Conservation (phyloP, 1,140 invertebrate genomes). For the Reticulitermes speratus region DNA sequence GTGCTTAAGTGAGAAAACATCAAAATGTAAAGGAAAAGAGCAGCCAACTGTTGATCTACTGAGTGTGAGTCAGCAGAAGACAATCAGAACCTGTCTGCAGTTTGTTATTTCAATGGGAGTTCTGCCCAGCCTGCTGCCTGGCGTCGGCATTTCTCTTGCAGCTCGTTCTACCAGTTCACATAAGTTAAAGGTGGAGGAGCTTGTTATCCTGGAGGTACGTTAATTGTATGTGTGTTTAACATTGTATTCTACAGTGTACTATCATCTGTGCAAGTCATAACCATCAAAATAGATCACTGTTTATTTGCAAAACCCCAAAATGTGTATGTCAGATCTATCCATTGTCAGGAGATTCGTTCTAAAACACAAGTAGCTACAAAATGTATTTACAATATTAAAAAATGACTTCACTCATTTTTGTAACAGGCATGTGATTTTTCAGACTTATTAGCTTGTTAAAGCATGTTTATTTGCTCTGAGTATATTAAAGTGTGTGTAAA, state of each 20-base stretch:
- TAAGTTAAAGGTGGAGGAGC: conserved; percentile 39
- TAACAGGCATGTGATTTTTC: too few species aligned
- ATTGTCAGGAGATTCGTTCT: too few species aligned
- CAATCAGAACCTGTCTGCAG: conserved; percentile 51
- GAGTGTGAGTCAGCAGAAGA: conserved; percentile 46
- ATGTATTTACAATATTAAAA: too few species aligned
- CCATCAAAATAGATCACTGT: too few species aligned
- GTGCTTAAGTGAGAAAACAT: background rate
- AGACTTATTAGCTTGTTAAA: too few species aligned
- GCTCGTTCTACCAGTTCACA: conserved; percentile 45
- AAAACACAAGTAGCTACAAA: too few species aligned
- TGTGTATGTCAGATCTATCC: too few species aligned
- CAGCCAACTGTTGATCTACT: conserved; percentile 38
- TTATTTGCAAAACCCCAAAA: too few species aligned
- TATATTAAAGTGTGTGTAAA: too few species aligned
- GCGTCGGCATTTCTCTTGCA: conserved; percentile 58
- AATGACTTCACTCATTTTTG: too few species aligned
- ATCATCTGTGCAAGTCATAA: background rate
- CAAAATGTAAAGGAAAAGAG: background rate
- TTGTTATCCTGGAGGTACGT: conserved; percentile 39
- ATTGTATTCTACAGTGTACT: too few species aligned
- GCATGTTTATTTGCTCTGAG: too few species aligned
- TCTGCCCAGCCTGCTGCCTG: conserved; percentile 60
- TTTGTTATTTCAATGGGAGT: conserved; percentile 64
- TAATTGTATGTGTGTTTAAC: background rate